Conservation (phyloP, 2,797 vertebrate genomes). For the Syndactyla subalaris region DNA sequence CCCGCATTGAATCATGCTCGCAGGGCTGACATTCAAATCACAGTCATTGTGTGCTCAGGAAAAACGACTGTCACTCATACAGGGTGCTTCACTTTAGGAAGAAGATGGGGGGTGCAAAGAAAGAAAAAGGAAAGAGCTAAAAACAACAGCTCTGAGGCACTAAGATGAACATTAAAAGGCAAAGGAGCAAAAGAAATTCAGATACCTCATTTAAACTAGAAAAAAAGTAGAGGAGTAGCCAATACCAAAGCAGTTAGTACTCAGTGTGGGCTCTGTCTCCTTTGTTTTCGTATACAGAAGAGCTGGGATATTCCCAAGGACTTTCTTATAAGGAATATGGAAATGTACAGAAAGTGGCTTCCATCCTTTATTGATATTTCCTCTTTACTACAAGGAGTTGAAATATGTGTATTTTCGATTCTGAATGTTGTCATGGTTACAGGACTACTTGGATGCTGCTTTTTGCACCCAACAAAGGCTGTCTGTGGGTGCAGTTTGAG, state of each 20-base stretch:
- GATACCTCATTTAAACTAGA: neutral
- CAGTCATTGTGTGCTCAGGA: conserved; percentile 51
- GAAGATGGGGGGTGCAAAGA: neutral
- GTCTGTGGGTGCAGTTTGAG: neutral
- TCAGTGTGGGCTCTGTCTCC: neutral
- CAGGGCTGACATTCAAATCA: conserved; percentile 72
- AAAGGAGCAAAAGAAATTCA: conserved; percentile 33
- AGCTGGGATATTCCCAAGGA: conserved; percentile 12
- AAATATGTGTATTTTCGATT: conserved; percentile 40
- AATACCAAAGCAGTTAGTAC: neutral
- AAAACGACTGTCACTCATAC: conserved; percentile 60
- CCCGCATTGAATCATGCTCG: conserved; percentile 55
- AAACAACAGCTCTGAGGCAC: conserved; percentile 19
- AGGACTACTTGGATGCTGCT: conserved; percentile 6
- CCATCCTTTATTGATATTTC: conserved; percentile 19
- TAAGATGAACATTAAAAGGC: conserved; percentile 37
- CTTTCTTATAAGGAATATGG: neutral
- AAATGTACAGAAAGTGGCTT: conserved; percentile 10
- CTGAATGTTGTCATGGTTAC: conserved; percentile 56
- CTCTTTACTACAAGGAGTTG: conserved; percentile 38
- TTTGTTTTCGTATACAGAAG: neutral
- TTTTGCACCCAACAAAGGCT: neutral
- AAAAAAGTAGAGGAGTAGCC: neutral
- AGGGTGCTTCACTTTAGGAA: conserved; percentile 45
- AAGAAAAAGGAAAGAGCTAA: neutral